Conservation (phyloP, 2,113 vertebrate species). For the Heterotis niloticus region DNA sequence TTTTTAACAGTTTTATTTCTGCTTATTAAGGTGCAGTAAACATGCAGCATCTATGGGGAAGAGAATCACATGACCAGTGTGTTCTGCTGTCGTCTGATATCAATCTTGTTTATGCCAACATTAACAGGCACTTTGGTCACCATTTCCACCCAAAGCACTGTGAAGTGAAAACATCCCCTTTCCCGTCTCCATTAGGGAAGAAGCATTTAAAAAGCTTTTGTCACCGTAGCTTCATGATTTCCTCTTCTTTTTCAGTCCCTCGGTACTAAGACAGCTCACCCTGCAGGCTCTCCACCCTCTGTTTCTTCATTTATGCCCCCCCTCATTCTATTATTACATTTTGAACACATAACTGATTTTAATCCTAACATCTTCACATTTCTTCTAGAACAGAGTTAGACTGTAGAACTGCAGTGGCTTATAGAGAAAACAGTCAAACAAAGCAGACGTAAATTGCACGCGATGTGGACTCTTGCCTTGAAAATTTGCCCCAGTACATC, state of each 20-base stretch:
- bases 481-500: background rate
- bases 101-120: background rate
- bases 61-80: background rate
- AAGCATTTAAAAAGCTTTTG: slow-evolving; percentile 7
- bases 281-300: background rate
- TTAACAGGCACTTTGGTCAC: background rate
- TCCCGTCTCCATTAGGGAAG: background rate
- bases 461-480: background rate
- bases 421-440: background rate
- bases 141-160: background rate
- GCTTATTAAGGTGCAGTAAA: background rate
- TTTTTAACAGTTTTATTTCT: background rate
- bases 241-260: background rate
- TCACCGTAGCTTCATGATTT: background rate
- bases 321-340: too few species aligned
- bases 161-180: background rate
- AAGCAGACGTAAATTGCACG: background rate
- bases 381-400: background rate
- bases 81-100: background rate
- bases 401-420: background rate
- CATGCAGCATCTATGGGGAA: background rate
- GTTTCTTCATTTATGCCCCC: too few species aligned
- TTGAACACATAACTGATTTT: background rate
- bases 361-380: background rate
- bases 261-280: background rate